Evolutionary conservation across 2,113 vertebrate species (phyloP).

Genomic region (Orcinus orca): DNA sequence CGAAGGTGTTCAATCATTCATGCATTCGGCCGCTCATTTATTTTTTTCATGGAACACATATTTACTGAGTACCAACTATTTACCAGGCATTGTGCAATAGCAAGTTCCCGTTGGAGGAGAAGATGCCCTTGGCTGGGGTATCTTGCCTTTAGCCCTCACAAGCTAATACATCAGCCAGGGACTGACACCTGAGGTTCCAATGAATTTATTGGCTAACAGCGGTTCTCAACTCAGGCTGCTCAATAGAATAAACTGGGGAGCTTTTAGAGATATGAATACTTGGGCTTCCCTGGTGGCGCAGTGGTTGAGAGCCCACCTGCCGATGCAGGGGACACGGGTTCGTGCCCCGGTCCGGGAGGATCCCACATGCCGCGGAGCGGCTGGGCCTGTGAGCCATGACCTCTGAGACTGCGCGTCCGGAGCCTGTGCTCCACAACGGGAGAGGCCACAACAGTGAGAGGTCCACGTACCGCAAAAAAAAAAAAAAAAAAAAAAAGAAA

Average conservation of each 20-base stretch:
- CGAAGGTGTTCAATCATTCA: not conserved
- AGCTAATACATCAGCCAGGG: not conserved
- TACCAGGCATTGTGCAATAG: not conserved
- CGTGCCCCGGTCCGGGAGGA: too few species aligned
- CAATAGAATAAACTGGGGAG: not conserved
- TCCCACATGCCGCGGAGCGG: too few species aligned
- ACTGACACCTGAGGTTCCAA: not conserved
- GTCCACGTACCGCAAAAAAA: too few species aligned
- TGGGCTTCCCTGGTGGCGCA: not conserved
- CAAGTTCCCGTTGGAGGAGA: not conserved
- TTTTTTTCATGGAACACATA: not conserved
- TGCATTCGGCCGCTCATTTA: not conserved
- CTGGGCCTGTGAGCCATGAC: too few species aligned
- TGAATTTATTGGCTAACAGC: not conserved
- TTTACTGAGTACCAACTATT: not conserved
- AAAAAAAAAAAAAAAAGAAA: not conserved
- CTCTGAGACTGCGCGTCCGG: too few species aligned
- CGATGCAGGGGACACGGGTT: too few species aligned
- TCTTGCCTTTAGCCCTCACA: not conserved
- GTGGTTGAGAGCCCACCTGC: too few species aligned
- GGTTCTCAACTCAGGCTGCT: not conserved
- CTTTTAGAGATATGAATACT: not conserved
- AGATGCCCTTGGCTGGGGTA: not conserved
- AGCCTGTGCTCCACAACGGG: too few species aligned
- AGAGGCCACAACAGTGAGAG: too few species aligned